Percentiles rank a stretch among this genome's conserved stretches.
These are phyloP conservation scores for Turnix velox DNA, from an alignment of 2,113 vertebrate species.

Conservation along the genomic window DNA sequence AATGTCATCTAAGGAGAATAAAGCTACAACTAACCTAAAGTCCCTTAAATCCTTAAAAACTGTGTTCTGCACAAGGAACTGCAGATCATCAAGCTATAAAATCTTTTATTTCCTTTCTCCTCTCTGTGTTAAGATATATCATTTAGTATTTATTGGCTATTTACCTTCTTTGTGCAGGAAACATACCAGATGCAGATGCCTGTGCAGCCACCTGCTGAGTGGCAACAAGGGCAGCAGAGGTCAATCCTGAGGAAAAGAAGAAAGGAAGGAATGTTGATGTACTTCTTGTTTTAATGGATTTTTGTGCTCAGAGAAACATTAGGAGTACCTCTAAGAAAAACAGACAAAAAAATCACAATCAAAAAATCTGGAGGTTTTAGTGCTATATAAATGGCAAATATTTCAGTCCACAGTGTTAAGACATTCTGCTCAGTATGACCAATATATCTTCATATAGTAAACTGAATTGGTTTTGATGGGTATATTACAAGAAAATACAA, in stretches of 20 bases:
- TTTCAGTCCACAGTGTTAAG: neutral
- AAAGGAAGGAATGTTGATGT: slow-evolving; percentile 30
- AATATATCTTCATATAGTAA: neutral
- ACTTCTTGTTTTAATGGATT: slow-evolving; percentile 14
- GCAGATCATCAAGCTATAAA: neutral
- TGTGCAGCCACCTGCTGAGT: slow-evolving; percentile 92
- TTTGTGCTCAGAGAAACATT: neutral
- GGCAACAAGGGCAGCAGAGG: slow-evolving; percentile 89
- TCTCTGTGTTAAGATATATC: neutral
- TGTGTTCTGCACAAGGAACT: neutral
- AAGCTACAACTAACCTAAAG: neutral
- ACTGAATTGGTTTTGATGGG: neutral
- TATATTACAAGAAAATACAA: slow-evolving; percentile 39
- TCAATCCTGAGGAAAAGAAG: slow-evolving; percentile 80
- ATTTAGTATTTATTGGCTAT: slow-evolving; percentile 15
- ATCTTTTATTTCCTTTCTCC: neutral
- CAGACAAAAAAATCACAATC: neutral
- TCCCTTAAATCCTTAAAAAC: neutral
- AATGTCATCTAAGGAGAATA: neutral
- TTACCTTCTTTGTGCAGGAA: slow-evolving; percentile 88
- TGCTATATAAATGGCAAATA: neutral
- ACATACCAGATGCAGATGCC: slow-evolving; percentile 86
- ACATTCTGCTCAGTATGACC: neutral
- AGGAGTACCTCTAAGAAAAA: neutral
- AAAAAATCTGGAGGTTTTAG: neutral